A percentile compares a stretch with the other conserved stretches of the same genome.
Evolutionary conservation across 2,888 invertebrate genomes (phyloP).

Genomic region (Nesidiocoris tenuis): DNA sequence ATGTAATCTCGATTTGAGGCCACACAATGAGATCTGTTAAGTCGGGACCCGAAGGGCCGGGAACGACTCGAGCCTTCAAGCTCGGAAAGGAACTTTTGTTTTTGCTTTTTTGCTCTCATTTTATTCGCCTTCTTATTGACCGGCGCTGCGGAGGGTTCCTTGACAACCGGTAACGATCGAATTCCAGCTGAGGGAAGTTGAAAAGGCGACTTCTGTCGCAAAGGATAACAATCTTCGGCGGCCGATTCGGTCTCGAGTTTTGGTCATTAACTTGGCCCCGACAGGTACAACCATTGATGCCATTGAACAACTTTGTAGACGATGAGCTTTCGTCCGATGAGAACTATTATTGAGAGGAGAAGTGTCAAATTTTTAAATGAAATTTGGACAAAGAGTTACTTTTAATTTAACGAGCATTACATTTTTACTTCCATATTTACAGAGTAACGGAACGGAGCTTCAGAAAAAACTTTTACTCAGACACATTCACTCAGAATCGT

Average conservation of each 20-base stretch:
- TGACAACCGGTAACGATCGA: not conserved
- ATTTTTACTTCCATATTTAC: too few species aligned
- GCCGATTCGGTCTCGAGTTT: not conserved
- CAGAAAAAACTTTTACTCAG: too few species aligned
- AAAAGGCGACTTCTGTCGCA: not conserved
- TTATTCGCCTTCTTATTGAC: not conserved
- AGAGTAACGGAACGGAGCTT: too few species aligned
- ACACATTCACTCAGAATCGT: too few species aligned
- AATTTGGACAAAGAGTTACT: too few species aligned
- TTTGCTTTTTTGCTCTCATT: not conserved
- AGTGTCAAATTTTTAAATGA: too few species aligned
- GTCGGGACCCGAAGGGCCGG: not conserved
- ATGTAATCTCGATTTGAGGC: constrained; percentile 33
- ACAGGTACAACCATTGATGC: not conserved
- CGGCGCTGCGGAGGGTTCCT: not conserved
- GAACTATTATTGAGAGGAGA: too few species aligned
- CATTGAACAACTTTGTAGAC: not conserved
- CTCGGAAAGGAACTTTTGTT: not conserved
- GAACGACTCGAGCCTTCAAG: not conserved
- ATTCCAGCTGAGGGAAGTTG: not conserved
- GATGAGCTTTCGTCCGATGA: too few species aligned
- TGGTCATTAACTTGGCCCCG: not conserved
- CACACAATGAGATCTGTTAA: constrained; percentile 32
- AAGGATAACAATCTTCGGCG: not conserved
- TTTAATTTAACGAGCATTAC: too few species aligned